phyloP scores from a whole-genome alignment of 2,113 vertebrate species.

The Chaetodon auriga region DNA sequence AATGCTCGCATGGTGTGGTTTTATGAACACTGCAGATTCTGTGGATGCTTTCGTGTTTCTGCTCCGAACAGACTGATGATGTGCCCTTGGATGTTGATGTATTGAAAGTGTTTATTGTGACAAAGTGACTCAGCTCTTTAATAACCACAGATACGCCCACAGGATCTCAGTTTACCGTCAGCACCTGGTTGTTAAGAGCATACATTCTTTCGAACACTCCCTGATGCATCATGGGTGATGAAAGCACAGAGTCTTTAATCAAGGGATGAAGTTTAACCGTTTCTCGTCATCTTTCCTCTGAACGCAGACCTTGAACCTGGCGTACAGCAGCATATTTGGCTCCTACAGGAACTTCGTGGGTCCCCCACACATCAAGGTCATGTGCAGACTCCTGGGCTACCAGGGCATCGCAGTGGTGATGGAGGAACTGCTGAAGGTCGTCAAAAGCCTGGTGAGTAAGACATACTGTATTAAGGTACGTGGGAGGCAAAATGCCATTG shows the following conservation, averaged over 20 bases:
- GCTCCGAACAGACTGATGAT: neutral
- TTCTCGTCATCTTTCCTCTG: neutral
- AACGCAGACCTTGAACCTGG: conserved; percentile 95
- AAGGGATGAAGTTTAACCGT: neutral
- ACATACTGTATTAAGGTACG: neutral
- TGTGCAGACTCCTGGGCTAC: conserved; percentile 97
- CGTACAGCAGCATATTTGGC: conserved; percentile 97
- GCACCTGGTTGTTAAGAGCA: neutral
- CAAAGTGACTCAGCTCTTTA: neutral
- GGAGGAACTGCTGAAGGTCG: conserved; percentile 98
- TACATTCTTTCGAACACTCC: neutral
- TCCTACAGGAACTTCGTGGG: conserved; percentile 98
- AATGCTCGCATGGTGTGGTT: neutral
- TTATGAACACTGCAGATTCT: neutral
- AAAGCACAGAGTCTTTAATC: neutral
- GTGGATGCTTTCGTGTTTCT: neutral
- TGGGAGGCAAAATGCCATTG: neutral
- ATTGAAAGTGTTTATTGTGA: neutral
- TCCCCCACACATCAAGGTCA: conserved; percentile 97
- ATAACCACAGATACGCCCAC: neutral
- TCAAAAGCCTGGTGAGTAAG: conserved; percentile 94
- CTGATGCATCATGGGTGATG: neutral
- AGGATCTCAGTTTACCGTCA: neutral
- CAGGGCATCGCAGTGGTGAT: conserved; percentile 99
- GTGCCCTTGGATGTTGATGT: neutral